Evolutionary conservation across 2,888 invertebrate species (phyloP), one percentile per base, ranked within the genome.

Genomic region (Acronicta psi): DNA sequence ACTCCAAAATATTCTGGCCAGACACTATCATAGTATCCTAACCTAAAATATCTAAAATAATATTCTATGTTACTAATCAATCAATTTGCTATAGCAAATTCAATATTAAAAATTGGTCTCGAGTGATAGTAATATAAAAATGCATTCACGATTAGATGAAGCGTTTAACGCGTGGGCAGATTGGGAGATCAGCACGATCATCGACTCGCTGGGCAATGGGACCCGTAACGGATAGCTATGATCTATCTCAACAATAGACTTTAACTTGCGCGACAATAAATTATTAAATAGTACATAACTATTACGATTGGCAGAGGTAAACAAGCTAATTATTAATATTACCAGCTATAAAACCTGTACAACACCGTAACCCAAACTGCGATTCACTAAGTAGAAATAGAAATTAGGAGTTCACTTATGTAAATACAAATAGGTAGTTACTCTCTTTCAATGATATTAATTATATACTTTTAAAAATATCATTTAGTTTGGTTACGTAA

Each of bases 401-500:
- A 90, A 90, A 87, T 86, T 79, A 87, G 86, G 89, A 90, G 87
- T 85, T 91, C 87, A 89, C 92, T 92, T 92, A 92, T 86, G 90
- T 91, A 84, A 88, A 90, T 93, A 93, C 93, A 90, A 91, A 91
- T 91, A 94, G 90, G 93, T 93, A 93, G 89, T 93, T 89, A 91
- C 88, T 91, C 91, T 91, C 88, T 89, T 88, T 90, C 86, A 84
- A 85, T 89, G 92, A 92, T 91, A 92, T 92, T 90, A 87, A 89
- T 91, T 90, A 90, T 85, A 87, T 84, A 87, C 79, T 84, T 83
- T 88, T 92, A 91, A 92, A 92, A 91, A 93, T 94, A 94, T 93
- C 91, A 86, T 94, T 94, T 94, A 94, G 94, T 94, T 94, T 94
- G 94, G 94, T 94, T 94, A 94, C 94, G 93, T 94, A 91, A 94